Conservation (phyloP, 2,797 vertebrate genomes). For the Galaxias olidus region DNA sequence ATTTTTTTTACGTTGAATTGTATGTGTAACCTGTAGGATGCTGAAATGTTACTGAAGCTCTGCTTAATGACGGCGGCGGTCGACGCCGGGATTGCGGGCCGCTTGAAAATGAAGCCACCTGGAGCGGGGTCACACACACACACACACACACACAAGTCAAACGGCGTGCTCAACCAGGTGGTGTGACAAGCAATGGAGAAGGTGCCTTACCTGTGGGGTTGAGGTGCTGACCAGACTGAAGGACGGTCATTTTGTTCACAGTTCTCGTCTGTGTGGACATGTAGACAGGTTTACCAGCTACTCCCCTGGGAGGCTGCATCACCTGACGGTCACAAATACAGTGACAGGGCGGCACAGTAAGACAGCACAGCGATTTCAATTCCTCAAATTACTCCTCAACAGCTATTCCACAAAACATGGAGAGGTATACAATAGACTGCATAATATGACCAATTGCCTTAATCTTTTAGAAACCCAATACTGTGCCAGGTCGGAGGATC, state of each 20-base stretch:
- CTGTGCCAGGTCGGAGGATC: neutral
- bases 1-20: no score
- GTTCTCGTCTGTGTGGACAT: constrained; percentile 32
- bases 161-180: no score
- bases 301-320: constrained; percentile 47
- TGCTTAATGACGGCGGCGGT: constrained; percentile 22
- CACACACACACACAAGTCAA: no score
- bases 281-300: constrained; percentile 33
- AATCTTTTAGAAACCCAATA: neutral
- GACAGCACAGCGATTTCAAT: neutral
- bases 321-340: constrained; percentile 27
- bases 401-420: neutral
- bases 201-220: constrained; percentile 41
- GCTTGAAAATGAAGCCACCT: constrained; percentile 41
- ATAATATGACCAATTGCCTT: neutral
- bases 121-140: neutral
- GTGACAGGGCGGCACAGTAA: neutral
- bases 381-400: neutral
- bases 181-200: no score
- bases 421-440: neutral
- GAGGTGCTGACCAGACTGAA: constrained; percentile 40
- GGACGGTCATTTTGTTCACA: constrained; percentile 31
- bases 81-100: constrained; percentile 35
- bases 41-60: constrained; percentile 54
- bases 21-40: constrained; percentile 69